Conservation (phyloP, 2,113 vertebrate species). For the Siphamia tubifer region DNA sequence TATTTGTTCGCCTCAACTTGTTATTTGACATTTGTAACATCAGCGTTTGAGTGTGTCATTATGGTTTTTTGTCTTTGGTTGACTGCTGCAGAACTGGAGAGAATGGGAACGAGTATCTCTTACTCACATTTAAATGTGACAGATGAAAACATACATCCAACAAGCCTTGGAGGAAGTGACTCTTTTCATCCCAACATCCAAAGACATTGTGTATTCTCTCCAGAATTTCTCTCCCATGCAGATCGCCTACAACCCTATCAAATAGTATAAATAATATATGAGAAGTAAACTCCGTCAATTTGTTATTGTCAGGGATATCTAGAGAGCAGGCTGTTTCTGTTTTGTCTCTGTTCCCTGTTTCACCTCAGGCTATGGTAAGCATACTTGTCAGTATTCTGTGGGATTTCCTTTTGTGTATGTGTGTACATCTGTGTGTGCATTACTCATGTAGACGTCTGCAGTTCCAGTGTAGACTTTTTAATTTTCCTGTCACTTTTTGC, state of each 20-base stretch:
- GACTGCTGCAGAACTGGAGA: background rate
- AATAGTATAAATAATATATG: slow-evolving; percentile 75
- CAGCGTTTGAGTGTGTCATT: background rate
- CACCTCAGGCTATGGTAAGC: slow-evolving; percentile 61
- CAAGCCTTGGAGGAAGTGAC: slow-evolving; percentile 25
- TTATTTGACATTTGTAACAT: slow-evolving; percentile 11
- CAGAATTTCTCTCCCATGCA: slow-evolving; percentile 40
- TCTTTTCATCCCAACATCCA: slow-evolving; percentile 48
- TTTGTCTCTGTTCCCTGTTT: slow-evolving; percentile 52
- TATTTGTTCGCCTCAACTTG: background rate
- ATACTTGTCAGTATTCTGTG: slow-evolving; percentile 54
- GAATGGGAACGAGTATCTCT: background rate
- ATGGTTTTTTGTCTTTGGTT: slow-evolving; percentile 2
- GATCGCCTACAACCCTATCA: slow-evolving; percentile 59
- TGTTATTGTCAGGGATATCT: slow-evolving; percentile 73
- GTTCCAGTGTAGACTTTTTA: no score
- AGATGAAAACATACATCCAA: slow-evolving; percentile 42
- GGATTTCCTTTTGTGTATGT: slow-evolving; percentile 34
- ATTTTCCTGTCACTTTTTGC: background rate
- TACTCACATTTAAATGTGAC: slow-evolving; percentile 47
- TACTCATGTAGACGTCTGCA: background rate
- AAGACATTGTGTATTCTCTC: slow-evolving; percentile 51
- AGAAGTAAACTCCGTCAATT: slow-evolving; percentile 70
- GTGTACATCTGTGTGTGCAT: background rate
- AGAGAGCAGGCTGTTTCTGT: slow-evolving; percentile 44